phyloP scores from a whole-genome alignment of 2,113 vertebrate species.

The Peromyscus leucopus region DNA sequence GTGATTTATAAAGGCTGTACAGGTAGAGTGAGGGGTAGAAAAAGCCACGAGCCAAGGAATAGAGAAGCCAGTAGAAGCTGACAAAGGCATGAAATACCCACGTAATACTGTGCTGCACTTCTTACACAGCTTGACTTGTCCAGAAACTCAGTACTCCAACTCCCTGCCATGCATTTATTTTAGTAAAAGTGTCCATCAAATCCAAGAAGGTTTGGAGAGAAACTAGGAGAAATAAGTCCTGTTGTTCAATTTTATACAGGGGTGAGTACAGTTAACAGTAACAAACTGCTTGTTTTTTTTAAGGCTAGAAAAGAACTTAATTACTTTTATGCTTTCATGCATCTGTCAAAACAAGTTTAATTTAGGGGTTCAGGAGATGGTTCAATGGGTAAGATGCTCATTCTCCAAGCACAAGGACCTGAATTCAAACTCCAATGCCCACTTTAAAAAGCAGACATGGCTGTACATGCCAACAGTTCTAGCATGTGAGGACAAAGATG shows the following conservation, averaged over 20 bases:
- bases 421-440: not conserved
- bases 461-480: not conserved
- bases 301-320: not conserved
- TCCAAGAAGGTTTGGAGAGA: not conserved
- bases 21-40: not conserved
- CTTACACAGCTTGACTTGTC: not conserved
- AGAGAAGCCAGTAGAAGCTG: not conserved
- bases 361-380: not conserved
- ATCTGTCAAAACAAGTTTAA: not conserved
- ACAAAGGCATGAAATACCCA: not conserved
- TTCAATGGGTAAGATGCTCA: not conserved
- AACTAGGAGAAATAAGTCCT: not conserved
- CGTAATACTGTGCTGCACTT: not conserved
- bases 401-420: not conserved
- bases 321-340: not conserved
- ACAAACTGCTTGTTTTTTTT: not conserved
- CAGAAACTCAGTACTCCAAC: conserved; percentile 11
- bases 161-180: not conserved
- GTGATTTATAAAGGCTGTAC: not conserved
- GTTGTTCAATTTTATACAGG: not conserved
- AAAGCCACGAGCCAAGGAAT: not conserved
- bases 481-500: not conserved
- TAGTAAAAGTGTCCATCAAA: not conserved
- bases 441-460: not conserved
- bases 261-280: not conserved